Evolutionary conservation across 2,113 vertebrate genomes (phyloP), one percentile per base, ranked within the genome.

Genomic region (Irena cyanogastra): DNA sequence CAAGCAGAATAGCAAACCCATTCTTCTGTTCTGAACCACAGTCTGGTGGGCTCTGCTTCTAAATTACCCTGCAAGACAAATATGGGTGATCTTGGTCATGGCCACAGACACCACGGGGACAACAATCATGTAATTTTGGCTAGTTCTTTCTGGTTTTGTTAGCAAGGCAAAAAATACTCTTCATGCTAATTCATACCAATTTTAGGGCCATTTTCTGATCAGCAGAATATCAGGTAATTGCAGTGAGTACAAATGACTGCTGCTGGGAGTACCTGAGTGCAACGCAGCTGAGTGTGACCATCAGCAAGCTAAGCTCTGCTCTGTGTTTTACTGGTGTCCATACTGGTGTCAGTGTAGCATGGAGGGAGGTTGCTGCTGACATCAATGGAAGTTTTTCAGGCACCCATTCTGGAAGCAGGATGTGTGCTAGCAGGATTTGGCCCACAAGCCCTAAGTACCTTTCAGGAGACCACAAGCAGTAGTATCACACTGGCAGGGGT

Each of bases 1-100:
- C 80, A 84, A 95, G 95, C 95, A 92, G 92, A 95, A 94, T 90
- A 90, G 90, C 94, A 96, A 93, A 83, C 72, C 65, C 28, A 15
- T 96, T 82, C 78, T 96, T 94, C 83, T 93, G 87, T 95, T 96
- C n/a, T 11, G 83, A 83, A 78, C 72, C 15, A 44, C 83, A 64
- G 69, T 65, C 79, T 57, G 74, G 94, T 78, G 92, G 86, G 94
- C 86, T 90, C 90, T 93, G 70, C 89, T 65, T 57, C 83, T 76
- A 89, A 89, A 92, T 96, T 78, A 45, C 91, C 42, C 22, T 77
- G 94, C 35, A 27, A 71, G 87, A 94, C 54, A 84, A 95, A 80
- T 16, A 27, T 26, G 63, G 83, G 88, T 93, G 79, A 49, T 89
- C 93, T 91, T 83, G 56, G 80, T 63, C 72, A 7, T 8, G n/a